Conservation (phyloP, 2,113 vertebrate genomes). For the Menura novaehollandiae region DNA sequence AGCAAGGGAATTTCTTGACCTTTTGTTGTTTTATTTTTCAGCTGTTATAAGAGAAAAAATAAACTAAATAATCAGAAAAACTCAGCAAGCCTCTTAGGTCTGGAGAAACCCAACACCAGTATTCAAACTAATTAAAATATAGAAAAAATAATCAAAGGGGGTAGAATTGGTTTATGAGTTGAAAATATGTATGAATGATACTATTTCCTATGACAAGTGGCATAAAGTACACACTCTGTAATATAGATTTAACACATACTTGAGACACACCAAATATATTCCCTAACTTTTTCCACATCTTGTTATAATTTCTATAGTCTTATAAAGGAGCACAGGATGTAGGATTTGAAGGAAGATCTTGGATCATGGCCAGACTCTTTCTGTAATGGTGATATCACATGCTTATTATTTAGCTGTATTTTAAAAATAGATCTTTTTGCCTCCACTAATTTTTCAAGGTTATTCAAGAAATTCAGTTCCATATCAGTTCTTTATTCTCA, state of each 20-base stretch:
- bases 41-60: background rate
- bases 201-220: background rate
- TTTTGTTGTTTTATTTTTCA: background rate
- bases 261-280: background rate
- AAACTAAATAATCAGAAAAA: background rate
- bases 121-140: background rate
- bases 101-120: background rate
- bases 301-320: background rate
- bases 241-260: background rate
- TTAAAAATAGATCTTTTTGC: background rate
- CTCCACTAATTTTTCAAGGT: background rate
- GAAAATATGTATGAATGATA: background rate
- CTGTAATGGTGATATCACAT: background rate
- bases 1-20: background rate
- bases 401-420: background rate
- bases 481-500: background rate
- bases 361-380: background rate
- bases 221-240: background rate
- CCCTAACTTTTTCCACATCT: background rate
- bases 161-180: background rate
- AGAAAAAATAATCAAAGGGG: background rate
- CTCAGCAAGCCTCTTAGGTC: background rate
- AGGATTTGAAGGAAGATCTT: background rate
- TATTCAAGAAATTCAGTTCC: background rate
- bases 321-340: background rate